Base-by-base conservation (phyloP, 2,888 invertebrate species). In the Drymonia ruficornis region DNA sequence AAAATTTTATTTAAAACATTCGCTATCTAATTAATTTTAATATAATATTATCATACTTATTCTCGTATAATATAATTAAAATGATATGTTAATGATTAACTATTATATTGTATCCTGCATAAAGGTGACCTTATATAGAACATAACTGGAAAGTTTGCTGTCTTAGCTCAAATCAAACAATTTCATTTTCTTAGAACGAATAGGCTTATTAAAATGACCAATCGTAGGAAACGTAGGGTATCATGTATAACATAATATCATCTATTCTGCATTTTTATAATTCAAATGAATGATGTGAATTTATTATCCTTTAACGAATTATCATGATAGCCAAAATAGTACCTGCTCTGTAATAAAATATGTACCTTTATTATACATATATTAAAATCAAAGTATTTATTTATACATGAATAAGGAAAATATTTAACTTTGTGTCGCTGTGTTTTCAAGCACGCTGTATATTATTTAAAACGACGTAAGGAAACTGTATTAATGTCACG, bases 291-390 rank as follows among this genome's bases (percentile, higher is more conserved):
- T 11, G 31, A 8, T 12, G 8, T 8, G 5, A 28, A 28, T 28
- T 36, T n/a, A n/a, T n/a, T 36, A 36, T 36, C 11, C 8, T 42
- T 18, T 42, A 18, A 42, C 18, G 1, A 43, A 44, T 52, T 51
- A 50, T 58, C 47, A 34, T 52, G 36, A 49, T 59, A 62, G 69
- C 67, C 74, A 70, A 66, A 67, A 59, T 56, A 66, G 68, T 75
- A 75, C 72, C 68, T 72, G 70, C 56, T 65, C 46, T 61, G 49
- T 46, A 56, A 49, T 54, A 50, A 62, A 54, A 63, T 59, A n/a
- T n/a, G n/a, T n/a, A 65, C 52, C 23, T 36, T 45, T 2, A 42
- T 16, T 16, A 40, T 40, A 16, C 36, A n/a, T n/a, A 11, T 34
- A 36, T 36, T n/a, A n/a, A n/a, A 36, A 36, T n/a, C n/a, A 13